Evolutionary conservation across 2,113 vertebrate genomes (phyloP), one percentile per base, ranked within the genome.

Genomic region (Chrysemys picta): DNA sequence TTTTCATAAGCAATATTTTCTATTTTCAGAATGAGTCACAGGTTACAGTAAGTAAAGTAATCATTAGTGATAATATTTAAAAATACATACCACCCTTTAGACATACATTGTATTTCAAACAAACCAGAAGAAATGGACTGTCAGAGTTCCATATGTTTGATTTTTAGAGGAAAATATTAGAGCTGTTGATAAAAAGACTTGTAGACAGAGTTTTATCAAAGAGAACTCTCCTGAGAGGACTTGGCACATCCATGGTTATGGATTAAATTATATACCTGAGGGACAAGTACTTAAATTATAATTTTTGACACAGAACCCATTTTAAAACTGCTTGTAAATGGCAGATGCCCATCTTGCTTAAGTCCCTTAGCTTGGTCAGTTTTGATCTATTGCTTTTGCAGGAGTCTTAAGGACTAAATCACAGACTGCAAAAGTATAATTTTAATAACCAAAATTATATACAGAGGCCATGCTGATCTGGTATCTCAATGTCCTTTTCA

Each of bases 31-130:
- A 62, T 62, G 53, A 95, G 49, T 87, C 89, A 76, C n/a, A 31
- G 81, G 45, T 96, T 96, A 94, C 90, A 72, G 72, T 80, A 79
- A 94, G 79, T 3, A 84, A 89, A 90, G 38, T 14, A 88, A 52
- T 88, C 69, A 35, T 90, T 91, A 80, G 90, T 96, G 38, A 29
- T 31, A 90, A 91, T 87, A 93, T 24, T 8, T 27, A 6, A 42
- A 89, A 90, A 57, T 89, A 88, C 27, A 56, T 49, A 80, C 79
- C 82, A 96, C 69, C 52, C 84, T 94, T 82, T 53, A 19, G 91
- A 65, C 52, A 59, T 25, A 69, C 10, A 49, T 86, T 86, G 22
- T 90, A 3, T 86, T 94, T 84, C 91, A 91, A 54, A 89, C 89
- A 29, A 56, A 82, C 56, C 80, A 80, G 82, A 9, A 52, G 86